Evolutionary conservation across 2,113 vertebrate genomes (phyloP).

Genomic region (Paracanthobrama guichenoti): DNA sequence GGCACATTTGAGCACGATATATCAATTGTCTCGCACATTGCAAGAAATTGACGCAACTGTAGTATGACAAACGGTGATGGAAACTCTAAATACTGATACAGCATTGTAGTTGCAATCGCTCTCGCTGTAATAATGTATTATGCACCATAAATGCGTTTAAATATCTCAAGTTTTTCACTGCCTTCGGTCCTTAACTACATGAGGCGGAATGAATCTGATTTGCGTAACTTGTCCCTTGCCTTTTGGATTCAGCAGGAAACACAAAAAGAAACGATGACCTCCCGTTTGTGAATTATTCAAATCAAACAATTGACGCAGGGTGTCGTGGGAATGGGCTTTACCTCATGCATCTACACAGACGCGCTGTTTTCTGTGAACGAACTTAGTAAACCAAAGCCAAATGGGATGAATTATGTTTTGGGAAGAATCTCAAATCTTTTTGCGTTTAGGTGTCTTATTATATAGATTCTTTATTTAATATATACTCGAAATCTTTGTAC

Average conservation of each 20-base stretch:
- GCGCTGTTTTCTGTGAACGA: neutral
- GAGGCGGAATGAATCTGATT: slow-evolving; percentile 55
- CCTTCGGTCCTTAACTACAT: neutral
- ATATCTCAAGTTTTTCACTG: neutral
- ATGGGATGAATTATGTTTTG: neutral
- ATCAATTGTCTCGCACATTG: neutral
- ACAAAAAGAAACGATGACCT: slow-evolving; percentile 61
- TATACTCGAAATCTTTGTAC: neutral
- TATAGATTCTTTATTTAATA: neutral
- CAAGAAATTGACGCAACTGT: neutral
- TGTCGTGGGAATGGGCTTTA: slow-evolving; percentile 54
- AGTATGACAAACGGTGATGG: neutral
- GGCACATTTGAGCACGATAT: neutral
- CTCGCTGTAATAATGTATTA: neutral
- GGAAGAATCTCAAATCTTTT: neutral
- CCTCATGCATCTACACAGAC: neutral
- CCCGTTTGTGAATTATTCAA: slow-evolving; percentile 72
- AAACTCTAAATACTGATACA: neutral
- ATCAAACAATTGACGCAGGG: slow-evolving; percentile 68
- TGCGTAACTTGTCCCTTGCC: slow-evolving; percentile 49
- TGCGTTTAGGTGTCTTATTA: neutral
- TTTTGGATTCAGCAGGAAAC: slow-evolving; percentile 60
- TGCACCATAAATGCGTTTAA: neutral
- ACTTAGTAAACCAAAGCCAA: neutral
- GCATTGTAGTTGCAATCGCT: neutral